Base-by-base conservation (phyloP, 1,140 invertebrate species). In the Drosophila rufa region DNA sequence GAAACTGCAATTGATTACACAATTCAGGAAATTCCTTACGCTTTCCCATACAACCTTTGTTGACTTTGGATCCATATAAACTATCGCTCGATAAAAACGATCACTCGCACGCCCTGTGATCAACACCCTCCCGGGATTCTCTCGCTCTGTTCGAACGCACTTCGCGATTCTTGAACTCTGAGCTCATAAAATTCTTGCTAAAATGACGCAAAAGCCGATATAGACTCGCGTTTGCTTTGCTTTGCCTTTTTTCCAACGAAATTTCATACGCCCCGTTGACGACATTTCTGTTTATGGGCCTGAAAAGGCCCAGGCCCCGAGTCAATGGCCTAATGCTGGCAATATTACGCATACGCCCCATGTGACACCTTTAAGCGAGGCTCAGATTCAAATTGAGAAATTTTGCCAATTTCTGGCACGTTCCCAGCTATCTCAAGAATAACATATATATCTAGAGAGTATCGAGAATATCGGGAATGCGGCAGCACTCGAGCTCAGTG, bases 271-370 rank as follows among this genome's bases (percentile, higher is more conserved):
- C 51, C 60, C 61, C 69, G 73, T 81, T 76, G 56, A 75, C 80
- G 57, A 59, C 76, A 77, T 48, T 79, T 82, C 75, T 71, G 71
- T 58, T 76, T 76, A 66, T 68, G 75, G 75, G 60, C 7, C 53
- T 73, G n/a, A 30, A 62, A 46, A 27, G 30, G 51, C 53, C 19
- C 80, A 27, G 30, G 51, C 53, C 19, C 80, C 58, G 66, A 59
- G 84, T 86, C 84, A 89, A 83, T 77, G 64, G 56, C 75, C 75
- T 56, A 79, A 74, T 64, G 57, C 47, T 38, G 42, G 46, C 47
- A 42, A 76, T 58, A 87, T 89, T 89, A 83, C 83, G 76, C 80
- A 86, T 86, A 80, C 83, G 84, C 75, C 64, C 56, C 47, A 45
- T 73, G 66, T 46, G 66, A 42, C 66, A 71, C 51, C 67, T 73